Percentiles rank a stretch among this genome's conserved stretches.
Evolutionary conservation across 2,113 vertebrate genomes (phyloP).

Genomic region (Lipophrys pholis): DNA sequence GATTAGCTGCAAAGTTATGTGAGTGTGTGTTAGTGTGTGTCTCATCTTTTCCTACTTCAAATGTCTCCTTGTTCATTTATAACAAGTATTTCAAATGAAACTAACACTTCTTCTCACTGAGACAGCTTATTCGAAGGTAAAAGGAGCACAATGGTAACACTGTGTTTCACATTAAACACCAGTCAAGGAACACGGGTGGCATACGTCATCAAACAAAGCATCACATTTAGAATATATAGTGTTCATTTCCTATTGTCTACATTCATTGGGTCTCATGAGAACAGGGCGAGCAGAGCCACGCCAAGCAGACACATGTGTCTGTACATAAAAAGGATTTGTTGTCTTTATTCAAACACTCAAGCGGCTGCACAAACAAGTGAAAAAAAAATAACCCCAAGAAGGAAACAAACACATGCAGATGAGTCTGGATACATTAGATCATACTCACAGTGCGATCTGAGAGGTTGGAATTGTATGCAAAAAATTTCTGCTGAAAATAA

Average conservation of each 20-base stretch:
- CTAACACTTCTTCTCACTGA: conserved; percentile 22
- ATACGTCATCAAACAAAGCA: conserved; percentile 28
- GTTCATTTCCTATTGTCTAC: conserved; percentile 29
- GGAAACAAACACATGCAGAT: conserved; percentile 49
- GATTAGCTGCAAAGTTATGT: conserved; percentile 31
- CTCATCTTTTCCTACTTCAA: conserved; percentile 24
- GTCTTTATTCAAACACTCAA: conserved; percentile 16
- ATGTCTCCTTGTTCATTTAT: conserved; percentile 42
- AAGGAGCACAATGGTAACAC: conserved; percentile 5
- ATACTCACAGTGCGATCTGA: conserved; percentile 2
- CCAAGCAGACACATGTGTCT: conserved; percentile 27
- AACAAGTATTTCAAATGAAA: conserved; percentile 47
- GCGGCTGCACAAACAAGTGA: conserved; percentile 15
- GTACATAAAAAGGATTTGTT: conserved; percentile 48
- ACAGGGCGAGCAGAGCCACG: conserved; percentile 7
- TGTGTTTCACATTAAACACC: conserved; percentile 48
- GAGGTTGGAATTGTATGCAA: conserved; percentile 33
- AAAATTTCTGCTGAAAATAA: conserved; percentile 28
- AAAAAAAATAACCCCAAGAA: conserved; percentile 11
- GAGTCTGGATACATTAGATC: conserved; percentile 30
- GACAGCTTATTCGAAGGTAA: conserved; percentile 35
- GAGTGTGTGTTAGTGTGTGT: no score
- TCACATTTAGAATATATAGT: conserved; percentile 37
- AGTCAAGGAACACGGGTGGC: conserved; percentile 33
- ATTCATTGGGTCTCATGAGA: conserved; percentile 19